phyloP scores from a whole-genome alignment of 2,113 vertebrate species.

The Lucifuga dentata region DNA sequence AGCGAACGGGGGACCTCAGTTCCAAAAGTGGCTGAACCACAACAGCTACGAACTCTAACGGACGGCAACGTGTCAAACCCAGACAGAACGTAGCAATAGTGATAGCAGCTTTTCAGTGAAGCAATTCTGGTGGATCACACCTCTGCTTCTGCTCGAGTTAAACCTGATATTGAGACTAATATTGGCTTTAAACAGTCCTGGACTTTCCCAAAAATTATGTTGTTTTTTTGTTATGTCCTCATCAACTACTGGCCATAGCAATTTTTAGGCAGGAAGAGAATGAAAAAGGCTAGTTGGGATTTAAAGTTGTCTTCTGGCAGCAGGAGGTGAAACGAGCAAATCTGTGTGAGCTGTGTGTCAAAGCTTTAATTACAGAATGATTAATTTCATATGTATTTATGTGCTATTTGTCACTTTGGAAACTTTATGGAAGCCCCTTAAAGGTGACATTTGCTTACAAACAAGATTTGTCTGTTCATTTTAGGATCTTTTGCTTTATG shows the following conservation, averaged over 20 bases:
- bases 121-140: constrained; percentile 14
- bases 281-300: constrained; percentile 15
- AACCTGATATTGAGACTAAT: constrained; percentile 69
- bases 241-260: constrained; percentile 36
- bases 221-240: constrained; percentile 53
- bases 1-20: constrained; percentile 89
- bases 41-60: neutral
- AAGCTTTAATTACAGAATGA: constrained; percentile 41
- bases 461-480: constrained; percentile 10
- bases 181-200: constrained; percentile 60
- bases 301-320: constrained; percentile 9
- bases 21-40: constrained; percentile 88
- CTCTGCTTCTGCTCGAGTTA: constrained; percentile 60
- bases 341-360: constrained; percentile 35
- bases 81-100: constrained; percentile 47
- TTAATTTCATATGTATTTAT: constrained; percentile 61
- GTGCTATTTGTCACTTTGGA: constrained; percentile 70
- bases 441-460: constrained; percentile 38
- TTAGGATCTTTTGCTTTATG: constrained; percentile 17
- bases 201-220: constrained; percentile 55
- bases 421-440: constrained; percentile 50
- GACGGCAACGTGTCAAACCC: constrained; percentile 29
- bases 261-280: constrained; percentile 24
- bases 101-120: constrained; percentile 55
- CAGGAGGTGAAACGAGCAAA: constrained; percentile 14